Evolutionary conservation across 2,888 invertebrate genomes (phyloP).

Genomic region (Bhutanitis thaidina): DNA sequence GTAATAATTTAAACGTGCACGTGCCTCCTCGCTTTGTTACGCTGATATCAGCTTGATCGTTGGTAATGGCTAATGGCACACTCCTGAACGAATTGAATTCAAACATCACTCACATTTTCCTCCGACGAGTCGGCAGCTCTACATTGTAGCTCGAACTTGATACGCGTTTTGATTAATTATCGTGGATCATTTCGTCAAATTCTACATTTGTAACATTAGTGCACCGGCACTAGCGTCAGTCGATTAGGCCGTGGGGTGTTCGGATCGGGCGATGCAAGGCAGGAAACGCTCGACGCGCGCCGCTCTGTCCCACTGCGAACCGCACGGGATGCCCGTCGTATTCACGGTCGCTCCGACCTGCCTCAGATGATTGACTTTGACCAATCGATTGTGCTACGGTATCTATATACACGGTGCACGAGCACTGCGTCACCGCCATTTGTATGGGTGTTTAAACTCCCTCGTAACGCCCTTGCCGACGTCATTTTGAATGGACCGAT

Average conservation of each 20-base stretch:
- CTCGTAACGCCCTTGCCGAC: constrained; percentile 49
- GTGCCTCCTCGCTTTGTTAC: constrained; percentile 17
- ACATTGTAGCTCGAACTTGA: constrained; percentile 59
- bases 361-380: constrained; percentile 70
- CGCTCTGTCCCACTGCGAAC: constrained; percentile 54
- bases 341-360: constrained; percentile 75
- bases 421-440: constrained; percentile 45
- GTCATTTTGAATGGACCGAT: constrained; percentile 44
- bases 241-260: constrained; percentile 9
- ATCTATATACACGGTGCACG: constrained; percentile 55
- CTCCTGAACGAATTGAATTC: constrained; percentile 21
- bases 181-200: constrained; percentile 34
- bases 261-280: constrained; percentile 27
- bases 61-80: constrained; percentile 7
- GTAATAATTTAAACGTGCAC: constrained; percentile 1
- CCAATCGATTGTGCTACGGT: constrained; percentile 62
- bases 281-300: constrained; percentile 57
- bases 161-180: constrained; percentile 40
- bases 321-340: constrained; percentile 49
- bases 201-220: constrained; percentile 33
- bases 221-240: constrained; percentile 26
- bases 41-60: constrained; percentile 1
- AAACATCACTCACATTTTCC: constrained; percentile 68
- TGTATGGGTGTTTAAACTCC: constrained; percentile 38
- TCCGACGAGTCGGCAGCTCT: constrained; percentile 65